Evolutionary conservation across 2,888 invertebrate species (phyloP).

Genomic region (Cryptus viduatorius): DNA sequence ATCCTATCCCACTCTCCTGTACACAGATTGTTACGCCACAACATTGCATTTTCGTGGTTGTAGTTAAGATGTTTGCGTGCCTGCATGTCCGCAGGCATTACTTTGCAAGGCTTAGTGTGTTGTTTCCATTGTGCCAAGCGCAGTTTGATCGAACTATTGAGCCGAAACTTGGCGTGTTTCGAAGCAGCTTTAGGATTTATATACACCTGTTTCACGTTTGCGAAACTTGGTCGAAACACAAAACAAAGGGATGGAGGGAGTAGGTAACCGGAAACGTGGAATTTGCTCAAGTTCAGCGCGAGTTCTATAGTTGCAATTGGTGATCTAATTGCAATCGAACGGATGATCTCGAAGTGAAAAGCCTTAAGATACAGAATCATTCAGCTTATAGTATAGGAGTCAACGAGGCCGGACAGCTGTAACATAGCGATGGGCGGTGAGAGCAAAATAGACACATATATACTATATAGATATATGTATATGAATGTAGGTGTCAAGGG

Average conservation of each 20-base stretch:
- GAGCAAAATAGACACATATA: background rate
- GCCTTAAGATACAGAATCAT: background rate
- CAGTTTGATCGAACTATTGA: slow-evolving; percentile 59
- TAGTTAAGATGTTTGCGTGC: slow-evolving; percentile 22
- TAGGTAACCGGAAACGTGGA: slow-evolving; percentile 6
- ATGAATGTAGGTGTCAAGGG: slow-evolving; percentile 4
- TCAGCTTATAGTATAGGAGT: background rate
- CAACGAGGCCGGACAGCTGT: no score
- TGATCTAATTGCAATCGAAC: no score
- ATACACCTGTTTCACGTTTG: background rate
- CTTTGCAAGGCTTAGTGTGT: slow-evolving; percentile 30
- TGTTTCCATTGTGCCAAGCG: background rate
- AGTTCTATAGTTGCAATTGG: background rate
- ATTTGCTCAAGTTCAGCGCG: slow-evolving; percentile 35
- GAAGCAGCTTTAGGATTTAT: slow-evolving; percentile 17
- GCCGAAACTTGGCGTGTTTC: slow-evolving; percentile 43
- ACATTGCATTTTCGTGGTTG: slow-evolving; percentile 27
- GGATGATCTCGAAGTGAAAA: background rate
- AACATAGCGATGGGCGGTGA: background rate
- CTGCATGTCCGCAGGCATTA: background rate
- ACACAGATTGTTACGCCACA: background rate
- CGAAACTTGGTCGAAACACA: slow-evolving; percentile 33
- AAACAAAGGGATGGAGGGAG: slow-evolving; percentile 20
- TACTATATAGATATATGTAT: background rate
- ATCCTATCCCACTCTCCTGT: no score